Percentiles rank a stretch among this genome's conserved stretches.
Evolutionary conservation across 2,888 invertebrate genomes (phyloP).

Genomic region (Vandiemenella viatica): DNA sequence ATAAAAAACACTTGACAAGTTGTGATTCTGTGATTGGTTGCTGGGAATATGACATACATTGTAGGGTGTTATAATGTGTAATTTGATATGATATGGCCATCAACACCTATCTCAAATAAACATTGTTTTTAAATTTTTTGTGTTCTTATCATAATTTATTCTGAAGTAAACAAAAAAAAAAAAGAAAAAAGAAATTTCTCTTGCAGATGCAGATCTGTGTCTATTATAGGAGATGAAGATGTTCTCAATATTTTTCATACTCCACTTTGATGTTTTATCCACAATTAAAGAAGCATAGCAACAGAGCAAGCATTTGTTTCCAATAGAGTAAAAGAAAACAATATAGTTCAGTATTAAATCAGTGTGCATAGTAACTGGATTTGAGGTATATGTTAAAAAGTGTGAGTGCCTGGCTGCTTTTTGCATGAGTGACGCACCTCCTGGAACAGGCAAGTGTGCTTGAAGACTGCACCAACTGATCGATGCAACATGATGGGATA

Average conservation of each 20-base stretch:
- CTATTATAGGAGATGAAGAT: too few species aligned
- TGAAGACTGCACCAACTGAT: constrained; percentile 13
- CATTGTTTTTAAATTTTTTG: too few species aligned
- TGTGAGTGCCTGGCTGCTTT: constrained; percentile 10
- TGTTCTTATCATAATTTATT: too few species aligned
- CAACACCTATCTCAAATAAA: too few species aligned
- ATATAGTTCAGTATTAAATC: constrained; percentile 7
- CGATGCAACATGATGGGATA: constrained; percentile 12
- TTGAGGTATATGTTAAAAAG: constrained; percentile 12
- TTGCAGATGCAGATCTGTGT: too few species aligned
- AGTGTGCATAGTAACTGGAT: constrained; percentile 16
- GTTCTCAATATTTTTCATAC: constrained; percentile 19
- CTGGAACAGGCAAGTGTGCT: constrained; percentile 9
- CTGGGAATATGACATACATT: too few species aligned
- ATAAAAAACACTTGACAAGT: too few species aligned
- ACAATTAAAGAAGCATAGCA: constrained; percentile 19
- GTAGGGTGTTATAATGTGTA: too few species aligned
- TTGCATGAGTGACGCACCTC: constrained; percentile 16
- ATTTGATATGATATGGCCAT: too few species aligned
- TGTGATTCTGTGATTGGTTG: too few species aligned
- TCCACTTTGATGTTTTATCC: constrained; percentile 20
- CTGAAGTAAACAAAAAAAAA: too few species aligned
- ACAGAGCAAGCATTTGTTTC: constrained; percentile 18
- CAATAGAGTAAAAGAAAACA: constrained; percentile 11
- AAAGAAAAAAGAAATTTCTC: too few species aligned